A percentile compares a stretch with the other conserved stretches of the same genome.
Evolutionary conservation across 2,888 invertebrate genomes (phyloP).

Genomic region (Chloromyia formosa): DNA sequence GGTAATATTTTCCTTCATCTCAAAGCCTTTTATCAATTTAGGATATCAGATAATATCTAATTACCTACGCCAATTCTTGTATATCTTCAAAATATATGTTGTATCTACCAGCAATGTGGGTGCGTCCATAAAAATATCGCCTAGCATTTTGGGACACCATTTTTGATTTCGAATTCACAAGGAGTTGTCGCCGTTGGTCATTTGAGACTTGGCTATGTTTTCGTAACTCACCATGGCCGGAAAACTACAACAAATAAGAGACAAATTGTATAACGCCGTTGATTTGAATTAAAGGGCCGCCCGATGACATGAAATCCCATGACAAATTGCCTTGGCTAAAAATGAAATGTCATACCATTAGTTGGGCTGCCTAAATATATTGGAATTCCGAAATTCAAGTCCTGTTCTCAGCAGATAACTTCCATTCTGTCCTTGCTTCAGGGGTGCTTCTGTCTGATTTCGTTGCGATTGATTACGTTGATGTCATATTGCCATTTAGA

Average conservation of each 20-base stretch:
- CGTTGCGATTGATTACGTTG: slow-evolving; percentile 4
- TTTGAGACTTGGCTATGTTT: background rate
- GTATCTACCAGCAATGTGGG: too few relatives aligned
- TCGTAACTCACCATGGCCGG: background rate
- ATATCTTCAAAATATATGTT: too few relatives aligned
- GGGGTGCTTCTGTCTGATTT: background rate
- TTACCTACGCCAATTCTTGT: too few relatives aligned
- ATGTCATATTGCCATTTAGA: background rate
- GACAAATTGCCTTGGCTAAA: slow-evolving; percentile 32
- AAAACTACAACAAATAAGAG: background rate
- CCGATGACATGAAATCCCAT: background rate
- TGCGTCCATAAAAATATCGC: too few relatives aligned
- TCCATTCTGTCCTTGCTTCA: background rate
- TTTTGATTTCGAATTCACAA: background rate
- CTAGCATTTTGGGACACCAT: too few relatives aligned
- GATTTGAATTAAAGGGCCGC: slow-evolving; percentile 9
- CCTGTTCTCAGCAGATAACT: background rate
- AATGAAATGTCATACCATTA: slow-evolving; percentile 27
- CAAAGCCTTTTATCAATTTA: too few relatives aligned
- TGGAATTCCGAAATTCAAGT: slow-evolving; percentile 6
- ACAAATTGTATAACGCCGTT: slow-evolving; percentile 8
- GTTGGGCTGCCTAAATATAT: slow-evolving; percentile 13
- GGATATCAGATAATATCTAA: too few relatives aligned
- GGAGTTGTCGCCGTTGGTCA: background rate
- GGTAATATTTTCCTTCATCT: too few relatives aligned